Evolutionary conservation across 2,797 vertebrate species (phyloP).

Genomic region (Uromys caudimaculatus): DNA sequence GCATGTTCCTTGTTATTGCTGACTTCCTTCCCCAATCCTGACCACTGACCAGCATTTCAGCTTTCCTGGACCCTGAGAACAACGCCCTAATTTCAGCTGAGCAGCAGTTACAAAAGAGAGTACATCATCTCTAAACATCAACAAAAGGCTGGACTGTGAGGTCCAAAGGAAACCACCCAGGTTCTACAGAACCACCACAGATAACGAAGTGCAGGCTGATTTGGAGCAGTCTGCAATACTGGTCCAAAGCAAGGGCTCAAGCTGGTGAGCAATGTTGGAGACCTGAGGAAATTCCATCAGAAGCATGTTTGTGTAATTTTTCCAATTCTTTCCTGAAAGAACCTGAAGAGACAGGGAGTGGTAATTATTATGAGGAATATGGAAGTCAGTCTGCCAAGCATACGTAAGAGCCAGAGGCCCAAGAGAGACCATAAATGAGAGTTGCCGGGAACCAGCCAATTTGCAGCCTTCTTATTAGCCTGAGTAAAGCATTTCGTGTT

Average conservation of each 20-base stretch:
- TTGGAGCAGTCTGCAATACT: background rate
- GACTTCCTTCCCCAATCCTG: background rate
- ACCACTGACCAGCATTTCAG: background rate
- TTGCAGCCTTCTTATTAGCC: no score
- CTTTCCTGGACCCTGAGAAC: background rate
- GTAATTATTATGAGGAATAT: background rate
- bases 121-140: background rate
- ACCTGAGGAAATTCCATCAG: background rate
- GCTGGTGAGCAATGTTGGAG: background rate
- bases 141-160: background rate
- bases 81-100: background rate
- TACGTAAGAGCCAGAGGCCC: background rate
- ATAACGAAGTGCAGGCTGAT: background rate
- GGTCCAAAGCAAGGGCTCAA: background rate
- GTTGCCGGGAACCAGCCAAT: no score
- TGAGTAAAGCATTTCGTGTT: no score
- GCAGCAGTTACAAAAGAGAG: background rate
- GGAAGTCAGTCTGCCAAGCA: background rate
- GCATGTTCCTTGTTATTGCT: background rate
- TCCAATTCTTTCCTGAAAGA: background rate
- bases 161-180: background rate
- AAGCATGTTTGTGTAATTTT: background rate
- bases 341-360: background rate
- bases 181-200: background rate
- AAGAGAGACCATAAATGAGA: background rate